phyloP scores from a whole-genome alignment of 2,113 vertebrate species.

The Platichthys stellatus region DNA sequence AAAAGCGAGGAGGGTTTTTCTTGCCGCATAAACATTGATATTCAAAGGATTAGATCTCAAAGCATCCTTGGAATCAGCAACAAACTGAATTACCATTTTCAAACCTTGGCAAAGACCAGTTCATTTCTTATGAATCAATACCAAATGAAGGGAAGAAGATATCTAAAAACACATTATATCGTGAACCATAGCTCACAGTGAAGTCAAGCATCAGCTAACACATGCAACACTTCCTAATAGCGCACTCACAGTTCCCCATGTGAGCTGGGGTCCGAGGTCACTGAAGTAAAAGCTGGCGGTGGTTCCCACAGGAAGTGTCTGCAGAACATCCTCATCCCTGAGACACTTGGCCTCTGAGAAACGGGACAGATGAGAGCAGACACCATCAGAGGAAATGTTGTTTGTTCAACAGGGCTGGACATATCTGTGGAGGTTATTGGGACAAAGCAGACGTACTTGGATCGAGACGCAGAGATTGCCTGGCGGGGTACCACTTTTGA shows the following conservation, averaged over 20 bases:
- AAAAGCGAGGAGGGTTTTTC: not conserved
- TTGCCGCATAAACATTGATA: not conserved
- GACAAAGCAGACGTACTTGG: constrained; percentile 84
- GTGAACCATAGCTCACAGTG: not conserved
- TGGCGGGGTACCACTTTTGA: constrained; percentile 92
- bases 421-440: not conserved
- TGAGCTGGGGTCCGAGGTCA: constrained; percentile 93
- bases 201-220: not conserved
- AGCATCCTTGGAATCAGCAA: not conserved
- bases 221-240: not conserved
- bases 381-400: not conserved
- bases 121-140: not conserved
- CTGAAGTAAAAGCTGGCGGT: constrained; percentile 94
- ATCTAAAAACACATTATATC: not conserved
- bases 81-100: not conserved
- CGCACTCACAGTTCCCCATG: constrained; percentile 93
- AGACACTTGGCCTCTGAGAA: constrained; percentile 88
- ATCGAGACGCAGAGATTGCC: constrained; percentile 91
- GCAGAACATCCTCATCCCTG: constrained; percentile 91
- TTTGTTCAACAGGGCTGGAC: not conserved
- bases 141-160: not conserved
- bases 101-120: not conserved
- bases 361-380: constrained; percentile 18
- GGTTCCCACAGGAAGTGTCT: constrained; percentile 94
- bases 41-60: not conserved